A percentile compares a stretch with the other conserved stretches of the same genome.
Conservation (phyloP, 2,797 vertebrate species). For the Acanthurus lineatus region DNA sequence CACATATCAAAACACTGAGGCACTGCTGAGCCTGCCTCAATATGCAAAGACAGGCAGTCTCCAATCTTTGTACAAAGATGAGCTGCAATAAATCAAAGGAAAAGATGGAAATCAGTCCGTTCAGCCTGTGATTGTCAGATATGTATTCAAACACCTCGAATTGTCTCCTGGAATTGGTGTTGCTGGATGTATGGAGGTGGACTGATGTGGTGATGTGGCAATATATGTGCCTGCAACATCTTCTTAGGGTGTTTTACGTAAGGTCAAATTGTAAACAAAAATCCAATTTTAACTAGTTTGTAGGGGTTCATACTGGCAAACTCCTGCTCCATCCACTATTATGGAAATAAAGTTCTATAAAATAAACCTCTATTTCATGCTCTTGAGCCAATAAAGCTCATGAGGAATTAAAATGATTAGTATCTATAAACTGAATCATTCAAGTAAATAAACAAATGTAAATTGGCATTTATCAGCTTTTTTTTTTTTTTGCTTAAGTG, state of each 20-base stretch:
- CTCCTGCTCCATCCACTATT: conserved; percentile 4
- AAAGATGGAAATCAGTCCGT: conserved; percentile 30
- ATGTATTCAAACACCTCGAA: conserved; percentile 1
- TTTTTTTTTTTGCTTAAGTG: conserved; percentile 32
- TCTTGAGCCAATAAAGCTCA: conserved; percentile 26
- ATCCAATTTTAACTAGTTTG: conserved; percentile 31
- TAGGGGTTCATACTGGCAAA: conserved; percentile 1
- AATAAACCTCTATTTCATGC: conserved; percentile 20
- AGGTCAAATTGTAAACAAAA: conserved; percentile 20
- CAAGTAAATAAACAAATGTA: neutral
- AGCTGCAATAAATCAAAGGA: conserved; percentile 33
- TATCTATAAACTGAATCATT: conserved; percentile 35
- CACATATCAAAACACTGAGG: conserved; percentile 33
- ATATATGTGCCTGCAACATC: conserved; percentile 1
- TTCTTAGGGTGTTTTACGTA: conserved; percentile 3
- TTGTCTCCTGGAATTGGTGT: neutral
- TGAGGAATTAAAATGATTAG: conserved; percentile 43
- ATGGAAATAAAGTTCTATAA: conserved; percentile 28
- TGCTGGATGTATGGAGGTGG: neutral
- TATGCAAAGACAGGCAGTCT: conserved; percentile 23
- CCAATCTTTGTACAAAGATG: conserved; percentile 37
- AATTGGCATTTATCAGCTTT: conserved; percentile 30
- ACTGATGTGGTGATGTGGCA: too few species aligned
- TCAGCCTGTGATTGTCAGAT: conserved; percentile 1
- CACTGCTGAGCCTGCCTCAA: conserved; percentile 18